A percentile compares a stretch with the other conserved stretches of the same genome.
Evolutionary conservation across 2,113 vertebrate genomes (phyloP).

Genomic region (Zosterops borbonicus): DNA sequence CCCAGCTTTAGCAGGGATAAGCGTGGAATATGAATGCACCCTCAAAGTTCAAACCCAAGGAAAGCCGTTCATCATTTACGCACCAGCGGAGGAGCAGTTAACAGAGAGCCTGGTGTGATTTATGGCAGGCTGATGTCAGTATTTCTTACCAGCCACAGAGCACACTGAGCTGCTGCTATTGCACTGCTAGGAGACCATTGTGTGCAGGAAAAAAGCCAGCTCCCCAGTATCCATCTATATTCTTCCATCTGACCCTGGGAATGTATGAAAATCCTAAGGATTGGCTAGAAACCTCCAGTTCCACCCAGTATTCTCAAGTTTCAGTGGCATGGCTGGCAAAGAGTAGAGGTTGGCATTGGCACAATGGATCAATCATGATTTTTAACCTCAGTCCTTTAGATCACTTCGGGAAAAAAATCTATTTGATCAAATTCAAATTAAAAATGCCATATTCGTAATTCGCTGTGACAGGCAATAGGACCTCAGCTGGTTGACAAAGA

Average conservation of each 20-base stretch:
- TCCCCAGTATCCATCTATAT: background rate
- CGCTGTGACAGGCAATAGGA: background rate
- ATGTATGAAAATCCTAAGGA: background rate
- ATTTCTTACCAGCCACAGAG: background rate
- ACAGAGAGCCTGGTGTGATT: background rate
- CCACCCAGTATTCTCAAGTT: background rate
- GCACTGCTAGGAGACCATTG: background rate
- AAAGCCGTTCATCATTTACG: background rate
- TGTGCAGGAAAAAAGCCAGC: background rate
- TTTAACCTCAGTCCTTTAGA: background rate
- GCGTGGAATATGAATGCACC: background rate
- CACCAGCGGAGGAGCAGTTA: background rate
- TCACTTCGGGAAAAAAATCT: background rate
- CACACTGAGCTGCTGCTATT: background rate
- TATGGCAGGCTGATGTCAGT: background rate
- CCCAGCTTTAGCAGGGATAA: background rate
- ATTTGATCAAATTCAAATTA: background rate
- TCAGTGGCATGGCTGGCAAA: background rate
- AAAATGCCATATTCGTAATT: background rate
- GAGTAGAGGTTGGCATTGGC: background rate
- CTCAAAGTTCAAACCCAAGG: background rate
- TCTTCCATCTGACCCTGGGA: background rate
- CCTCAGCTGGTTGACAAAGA: background rate
- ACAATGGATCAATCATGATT: background rate
- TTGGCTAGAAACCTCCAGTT: background rate